Base-by-base conservation (phyloP, 1,140 invertebrate genomes). In the Plectrocnemia conspersa region DNA sequence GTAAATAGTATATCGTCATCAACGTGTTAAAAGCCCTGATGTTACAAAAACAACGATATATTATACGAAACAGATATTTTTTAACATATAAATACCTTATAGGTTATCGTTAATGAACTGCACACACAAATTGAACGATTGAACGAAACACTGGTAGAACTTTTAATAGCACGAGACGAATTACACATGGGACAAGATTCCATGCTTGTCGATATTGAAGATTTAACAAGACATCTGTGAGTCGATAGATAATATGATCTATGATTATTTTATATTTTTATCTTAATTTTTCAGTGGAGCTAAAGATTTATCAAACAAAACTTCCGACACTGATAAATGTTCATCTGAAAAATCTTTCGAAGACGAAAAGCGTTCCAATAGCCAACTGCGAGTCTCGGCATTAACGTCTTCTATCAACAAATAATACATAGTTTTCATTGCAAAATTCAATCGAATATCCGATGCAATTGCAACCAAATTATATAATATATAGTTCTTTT, bases 111-210 rank as follows among this genome's bases (percentile, higher is more conserved):
- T 11, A 96, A 97, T 74, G 91, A 94, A 74, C 74, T 96, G 44
- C 92, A 94, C 71, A 86, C 89, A 36, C 88, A 93, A 75, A 96
- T 97, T 66, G 92, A 94, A 77, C 86, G 78, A 53, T 72, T 95
- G 50, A 97, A 96, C 72, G 91, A 94, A 69, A 82, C 85, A 36
- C 74, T 97, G 23, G 91, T 96, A 2, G 83, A 88, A 66, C 80
- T 91, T 61, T 72, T 96, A 52, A 83, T 96, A 75, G 85, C 89
- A 60, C 77, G 93, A 61, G 93, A 96, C 77, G 93, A 96, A 69
- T 74, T 96, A 13, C 91, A 96, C 71, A 97, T 97, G 92, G 89
- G 92, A 59, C 93, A 97, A 73, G 94, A 97, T 72, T 95, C 93
- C 11, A 94, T 94, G 88, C 79, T 97, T 50, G 92, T 97, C 3